Evolutionary conservation across 2,888 invertebrate genomes (phyloP).

Genomic region (Stegana nigrithorax): DNA sequence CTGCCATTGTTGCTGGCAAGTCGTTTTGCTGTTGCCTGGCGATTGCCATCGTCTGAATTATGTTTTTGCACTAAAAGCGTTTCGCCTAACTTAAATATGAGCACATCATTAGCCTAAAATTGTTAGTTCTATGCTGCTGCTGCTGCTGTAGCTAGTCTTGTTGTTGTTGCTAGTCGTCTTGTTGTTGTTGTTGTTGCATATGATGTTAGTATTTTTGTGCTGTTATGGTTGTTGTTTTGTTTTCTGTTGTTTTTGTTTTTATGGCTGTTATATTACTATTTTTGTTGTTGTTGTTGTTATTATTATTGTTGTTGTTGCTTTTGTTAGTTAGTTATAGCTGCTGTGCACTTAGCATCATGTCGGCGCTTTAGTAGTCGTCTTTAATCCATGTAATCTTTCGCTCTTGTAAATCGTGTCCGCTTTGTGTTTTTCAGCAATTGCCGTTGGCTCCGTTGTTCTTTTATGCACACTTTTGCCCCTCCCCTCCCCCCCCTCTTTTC

Average conservation of each 20-base stretch:
- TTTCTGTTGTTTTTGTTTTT: not conserved
- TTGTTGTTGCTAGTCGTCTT: not conserved
- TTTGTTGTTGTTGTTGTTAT: constrained; percentile 3
- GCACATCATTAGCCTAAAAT: constrained; percentile 61
- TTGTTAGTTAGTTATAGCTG: constrained; percentile 11
- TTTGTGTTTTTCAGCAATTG: not conserved
- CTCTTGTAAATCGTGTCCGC: not conserved
- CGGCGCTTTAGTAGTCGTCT: not conserved
- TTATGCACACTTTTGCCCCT: too few relatives aligned
- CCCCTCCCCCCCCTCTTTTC: not conserved
- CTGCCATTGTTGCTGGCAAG: not conserved
- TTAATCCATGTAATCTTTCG: constrained; percentile 8
- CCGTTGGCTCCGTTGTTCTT: constrained; percentile 24
- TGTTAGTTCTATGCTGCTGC: constrained; percentile 43
- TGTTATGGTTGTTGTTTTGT: not conserved
- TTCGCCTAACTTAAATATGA: constrained; percentile 59
- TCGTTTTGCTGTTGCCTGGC: not conserved
- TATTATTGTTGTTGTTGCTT: constrained; percentile 15
- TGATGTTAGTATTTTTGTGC: too few relatives aligned
- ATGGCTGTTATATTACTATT: constrained; percentile 23
- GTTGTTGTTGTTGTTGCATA: constrained; percentile 3
- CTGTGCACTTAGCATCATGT: constrained; percentile 4
- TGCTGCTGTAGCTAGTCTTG: not conserved
- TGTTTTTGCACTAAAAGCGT: constrained; percentile 56
- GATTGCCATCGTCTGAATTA: constrained; percentile 41